Base-by-base conservation (phyloP, 1,140 invertebrate species). In the Drosophila subpulchrella region DNA sequence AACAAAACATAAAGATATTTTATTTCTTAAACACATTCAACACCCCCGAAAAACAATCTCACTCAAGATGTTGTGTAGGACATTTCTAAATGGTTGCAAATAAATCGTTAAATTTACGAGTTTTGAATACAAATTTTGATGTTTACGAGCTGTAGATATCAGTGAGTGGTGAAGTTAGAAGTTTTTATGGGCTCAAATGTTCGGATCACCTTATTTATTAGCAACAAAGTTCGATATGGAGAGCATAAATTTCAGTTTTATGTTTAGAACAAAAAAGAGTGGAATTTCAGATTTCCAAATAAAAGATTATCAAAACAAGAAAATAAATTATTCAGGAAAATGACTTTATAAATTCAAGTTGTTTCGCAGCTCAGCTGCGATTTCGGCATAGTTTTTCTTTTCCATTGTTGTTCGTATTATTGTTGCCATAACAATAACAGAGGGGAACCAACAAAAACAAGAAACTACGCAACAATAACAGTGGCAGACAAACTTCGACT, bases 351-450 rank as follows among this genome's bases (percentile, higher is more conserved):
- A 51, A 36, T 17, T 15, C 20, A 36, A 27, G 13, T 38, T 24
- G 6, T 66, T 48, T 17, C 10, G 15, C 47, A 24, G 36, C 36
- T 58, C 67, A 71, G 65, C 66, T 71, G 65, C 51, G 42, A 48
- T 58, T 72, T 72, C 50, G 65, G 53, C 68, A 71, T 71, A 58
- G 65, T 30, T 71, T 56, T 32, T 36, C 2, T 44, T 34, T 17
- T 5, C 15, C 8, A 4, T 24, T 17, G 11, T 27, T 39, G 20
- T 71, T 58, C 13, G 58, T 72, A 48, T 72, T 71, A 58, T 71
- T 72, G 66, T 71, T 71, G 30, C 36, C 68, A 57, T 42, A 72
- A 72, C 66, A 72, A 72, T 72, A 72, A 72, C 53, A 48, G 15
- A 36, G 12, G 36, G 65, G 27, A 30, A 30, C 65, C 54, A 72